A percentile compares a stretch with the other conserved stretches of the same genome.
phyloP scores from a whole-genome alignment of 2,113 vertebrate genomes.

The Paraplagusia blochii region DNA sequence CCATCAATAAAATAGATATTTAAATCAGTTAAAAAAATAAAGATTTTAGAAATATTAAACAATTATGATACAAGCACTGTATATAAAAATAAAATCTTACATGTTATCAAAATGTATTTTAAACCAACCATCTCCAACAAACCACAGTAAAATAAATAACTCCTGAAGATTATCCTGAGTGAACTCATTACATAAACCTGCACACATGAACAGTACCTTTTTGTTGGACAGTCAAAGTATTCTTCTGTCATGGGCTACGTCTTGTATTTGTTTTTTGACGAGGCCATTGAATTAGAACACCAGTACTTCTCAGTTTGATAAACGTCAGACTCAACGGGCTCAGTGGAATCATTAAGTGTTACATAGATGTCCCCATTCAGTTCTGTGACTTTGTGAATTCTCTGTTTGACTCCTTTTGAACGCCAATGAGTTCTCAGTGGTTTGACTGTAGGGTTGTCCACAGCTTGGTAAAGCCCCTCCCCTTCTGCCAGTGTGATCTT shows the following conservation, averaged over 20 bases:
- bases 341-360: conserved; percentile 76
- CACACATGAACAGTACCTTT: neutral
- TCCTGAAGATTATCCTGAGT: neutral
- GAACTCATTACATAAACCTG: neutral
- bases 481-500: conserved; percentile 89
- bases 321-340: conserved; percentile 82
- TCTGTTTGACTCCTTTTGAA: conserved; percentile 91
- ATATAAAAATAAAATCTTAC: no score
- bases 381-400: conserved; percentile 82
- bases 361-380: conserved; percentile 81
- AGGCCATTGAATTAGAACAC: conserved; percentile 1
- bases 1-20: no score
- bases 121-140: neutral
- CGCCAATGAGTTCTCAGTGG: conserved; percentile 81
- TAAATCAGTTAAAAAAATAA: no score
- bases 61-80: no score
- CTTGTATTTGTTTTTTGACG: conserved; percentile 18
- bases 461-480: conserved; percentile 87
- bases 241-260: conserved; percentile 9
- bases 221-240: neutral
- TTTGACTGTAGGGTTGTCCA: conserved; percentile 79
- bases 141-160: neutral
- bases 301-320: conserved; percentile 84
- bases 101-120: neutral
- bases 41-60: no score